Conservation (phyloP, 2,797 vertebrate genomes). For the Amblyraja radiata region DNA sequence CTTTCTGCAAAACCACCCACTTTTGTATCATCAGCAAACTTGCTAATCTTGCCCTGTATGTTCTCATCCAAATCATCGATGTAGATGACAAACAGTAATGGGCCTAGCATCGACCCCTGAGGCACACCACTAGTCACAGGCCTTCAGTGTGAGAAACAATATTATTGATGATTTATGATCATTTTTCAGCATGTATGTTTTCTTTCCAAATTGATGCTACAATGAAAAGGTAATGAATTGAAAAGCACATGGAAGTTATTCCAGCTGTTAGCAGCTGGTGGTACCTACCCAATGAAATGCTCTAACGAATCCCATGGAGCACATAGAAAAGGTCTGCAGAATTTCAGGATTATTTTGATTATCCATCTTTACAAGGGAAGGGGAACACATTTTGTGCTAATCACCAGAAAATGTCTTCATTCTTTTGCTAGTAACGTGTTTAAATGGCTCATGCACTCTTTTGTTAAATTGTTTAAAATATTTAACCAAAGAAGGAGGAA, state of each 20-base stretch:
- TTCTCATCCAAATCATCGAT: too few species aligned
- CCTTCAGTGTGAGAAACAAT: neutral
- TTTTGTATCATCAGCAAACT: too few species aligned
- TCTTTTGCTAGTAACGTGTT: neutral
- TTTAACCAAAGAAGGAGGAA: neutral
- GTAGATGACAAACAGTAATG: too few species aligned
- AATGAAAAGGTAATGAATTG: neutral
- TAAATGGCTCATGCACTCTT: neutral
- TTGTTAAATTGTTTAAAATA: neutral
- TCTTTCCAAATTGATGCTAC: neutral
- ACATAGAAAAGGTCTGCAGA: neutral
- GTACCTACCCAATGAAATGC: neutral
- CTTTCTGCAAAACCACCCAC: too few species aligned
- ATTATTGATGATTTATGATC: neutral
- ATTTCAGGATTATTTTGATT: neutral
- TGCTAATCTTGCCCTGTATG: too few species aligned
- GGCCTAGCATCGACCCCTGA: too few species aligned
- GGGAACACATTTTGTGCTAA: neutral
- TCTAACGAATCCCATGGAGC: neutral
- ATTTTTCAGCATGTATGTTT: neutral
- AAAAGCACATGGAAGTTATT: neutral
- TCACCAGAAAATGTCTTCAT: neutral
- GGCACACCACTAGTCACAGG: too few species aligned
- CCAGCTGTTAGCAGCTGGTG: neutral
- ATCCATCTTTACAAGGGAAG: neutral